Evolutionary conservation across 2,888 invertebrate species (phyloP).

Genomic region (Creontiades dilutus): DNA sequence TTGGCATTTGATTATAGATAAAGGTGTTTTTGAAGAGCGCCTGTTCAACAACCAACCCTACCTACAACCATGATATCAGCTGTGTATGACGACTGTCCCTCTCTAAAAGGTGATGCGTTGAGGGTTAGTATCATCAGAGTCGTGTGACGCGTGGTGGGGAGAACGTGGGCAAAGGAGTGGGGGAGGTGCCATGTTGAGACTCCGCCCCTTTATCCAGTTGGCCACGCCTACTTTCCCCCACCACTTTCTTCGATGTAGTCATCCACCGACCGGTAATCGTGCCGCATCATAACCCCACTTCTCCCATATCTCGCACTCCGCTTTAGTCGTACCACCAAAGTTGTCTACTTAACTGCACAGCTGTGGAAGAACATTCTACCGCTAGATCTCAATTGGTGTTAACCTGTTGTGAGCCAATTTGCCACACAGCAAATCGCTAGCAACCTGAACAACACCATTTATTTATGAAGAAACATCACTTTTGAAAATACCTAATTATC

Average conservation of each 20-base stretch:
- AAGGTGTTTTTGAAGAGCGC: slow-evolving; percentile 43
- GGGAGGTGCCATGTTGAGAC: slow-evolving; percentile 57
- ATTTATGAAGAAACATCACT: no score
- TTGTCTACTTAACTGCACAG: not conserved
- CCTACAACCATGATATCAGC: not conserved
- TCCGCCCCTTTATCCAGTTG: not conserved
- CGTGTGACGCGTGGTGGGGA: not conserved
- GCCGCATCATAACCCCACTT: not conserved
- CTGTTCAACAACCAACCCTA: not conserved
- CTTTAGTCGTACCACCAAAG: not conserved
- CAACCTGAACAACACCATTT: no score
- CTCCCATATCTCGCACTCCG: not conserved
- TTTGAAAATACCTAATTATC: no score
- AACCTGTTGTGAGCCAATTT: not conserved
- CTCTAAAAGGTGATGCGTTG: not conserved
- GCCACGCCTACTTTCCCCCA: slow-evolving; percentile 8
- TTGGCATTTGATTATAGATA: slow-evolving; percentile 68
- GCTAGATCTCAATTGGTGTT: not conserved
- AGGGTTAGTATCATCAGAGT: not conserved
- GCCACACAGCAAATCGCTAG: not conserved
- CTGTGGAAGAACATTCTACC: not conserved
- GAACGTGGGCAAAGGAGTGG: slow-evolving; percentile 3
- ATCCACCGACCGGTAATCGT: not conserved
- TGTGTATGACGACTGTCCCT: not conserved
- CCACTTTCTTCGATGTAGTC: not conserved